Percentiles rank a stretch among this genome's conserved stretches.
Evolutionary conservation across 92 coral and sea anemone genomes (phyloP).

Genomic region (Isaurus tuberculatus): DNA sequence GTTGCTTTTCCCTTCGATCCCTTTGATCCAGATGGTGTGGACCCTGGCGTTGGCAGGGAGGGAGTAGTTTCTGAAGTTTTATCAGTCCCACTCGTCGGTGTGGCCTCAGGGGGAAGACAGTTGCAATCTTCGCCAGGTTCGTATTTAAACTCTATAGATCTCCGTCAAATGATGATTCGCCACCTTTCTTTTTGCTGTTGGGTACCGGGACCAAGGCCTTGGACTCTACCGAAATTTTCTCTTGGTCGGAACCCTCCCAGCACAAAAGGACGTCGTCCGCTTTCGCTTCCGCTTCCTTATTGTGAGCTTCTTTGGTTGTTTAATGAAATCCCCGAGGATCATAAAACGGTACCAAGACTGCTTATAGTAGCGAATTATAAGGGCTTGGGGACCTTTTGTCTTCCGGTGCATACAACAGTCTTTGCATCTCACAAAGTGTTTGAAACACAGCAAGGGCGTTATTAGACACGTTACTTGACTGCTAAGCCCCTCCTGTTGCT

Average conservation of each 20-base stretch:
- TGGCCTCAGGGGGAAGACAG: constrained; percentile 39
- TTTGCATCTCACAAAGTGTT: constrained; percentile 69
- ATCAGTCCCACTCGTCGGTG: constrained; percentile 31
- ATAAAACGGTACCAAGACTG: constrained; percentile 65
- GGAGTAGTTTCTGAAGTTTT: constrained; percentile 37
- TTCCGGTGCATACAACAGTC: constrained; percentile 56
- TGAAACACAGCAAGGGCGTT: constrained; percentile 44
- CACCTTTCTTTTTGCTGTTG: constrained; percentile 32
- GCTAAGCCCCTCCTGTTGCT: constrained; percentile 51
- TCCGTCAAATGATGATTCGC: constrained; percentile 16
- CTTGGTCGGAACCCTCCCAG: constrained; percentile 64
- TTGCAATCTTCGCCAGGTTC: constrained; percentile 37
- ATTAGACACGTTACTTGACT: constrained; percentile 45
- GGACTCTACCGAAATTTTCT: constrained; percentile 57
- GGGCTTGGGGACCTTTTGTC: constrained; percentile 48
- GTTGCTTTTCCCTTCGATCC: constrained; percentile 32
- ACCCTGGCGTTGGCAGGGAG: constrained; percentile 46
- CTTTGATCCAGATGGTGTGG: constrained; percentile 45
- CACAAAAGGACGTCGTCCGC: constrained; percentile 49
- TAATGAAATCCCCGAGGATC: constrained; percentile 42
- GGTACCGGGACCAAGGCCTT: constrained; percentile 49
- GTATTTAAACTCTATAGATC: constrained; percentile 32
- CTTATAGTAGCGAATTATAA: too few species aligned
- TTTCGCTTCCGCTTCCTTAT: too few species aligned
- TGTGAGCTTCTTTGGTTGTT: constrained; percentile 60